Evolutionary conservation across 35 echinoderm and acorn worm species (phyloP).

Genomic region (Ophiothrix spiculata): DNA sequence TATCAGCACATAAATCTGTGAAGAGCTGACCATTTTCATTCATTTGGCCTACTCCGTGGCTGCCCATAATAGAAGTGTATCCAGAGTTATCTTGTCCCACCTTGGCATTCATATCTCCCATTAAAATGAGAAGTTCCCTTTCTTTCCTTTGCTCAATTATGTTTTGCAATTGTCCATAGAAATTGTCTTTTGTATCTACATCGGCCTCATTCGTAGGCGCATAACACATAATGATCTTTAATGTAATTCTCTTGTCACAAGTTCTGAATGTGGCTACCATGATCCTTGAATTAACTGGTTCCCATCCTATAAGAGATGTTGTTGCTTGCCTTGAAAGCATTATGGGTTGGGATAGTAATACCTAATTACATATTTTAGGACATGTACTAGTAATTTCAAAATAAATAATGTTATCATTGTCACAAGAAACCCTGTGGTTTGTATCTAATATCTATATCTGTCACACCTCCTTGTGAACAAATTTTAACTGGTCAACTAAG

Average conservation of each 20-base stretch:
- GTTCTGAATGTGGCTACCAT: not conserved
- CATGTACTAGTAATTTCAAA: too few species aligned
- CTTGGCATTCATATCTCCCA: constrained; percentile 59
- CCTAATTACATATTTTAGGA: too few species aligned
- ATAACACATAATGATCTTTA: not conserved
- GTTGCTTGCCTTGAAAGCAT: not conserved
- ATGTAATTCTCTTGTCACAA: too few species aligned
- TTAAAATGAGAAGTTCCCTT: constrained; percentile 17
- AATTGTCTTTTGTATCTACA: constrained; percentile 19
- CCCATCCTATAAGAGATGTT: not conserved
- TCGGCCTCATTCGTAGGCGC: constrained; percentile 9
- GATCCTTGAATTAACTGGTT: constrained; percentile 8
- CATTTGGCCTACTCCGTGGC: not conserved
- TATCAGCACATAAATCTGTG: constrained; percentile 25
- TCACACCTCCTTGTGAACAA: too few species aligned
- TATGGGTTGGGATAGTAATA: too few species aligned
- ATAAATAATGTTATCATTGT: too few species aligned
- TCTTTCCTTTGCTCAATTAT: not conserved
- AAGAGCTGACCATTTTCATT: constrained; percentile 36
- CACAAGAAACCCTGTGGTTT: too few species aligned
- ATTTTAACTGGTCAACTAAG: too few species aligned
- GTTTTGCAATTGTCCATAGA: constrained; percentile 27
- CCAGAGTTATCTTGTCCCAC: constrained; percentile 21
- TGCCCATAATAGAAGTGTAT: constrained; percentile 21
- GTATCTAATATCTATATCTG: too few species aligned